Base-by-base conservation (phyloP, 2,888 invertebrate species). In the Lacanobia oleracea region DNA sequence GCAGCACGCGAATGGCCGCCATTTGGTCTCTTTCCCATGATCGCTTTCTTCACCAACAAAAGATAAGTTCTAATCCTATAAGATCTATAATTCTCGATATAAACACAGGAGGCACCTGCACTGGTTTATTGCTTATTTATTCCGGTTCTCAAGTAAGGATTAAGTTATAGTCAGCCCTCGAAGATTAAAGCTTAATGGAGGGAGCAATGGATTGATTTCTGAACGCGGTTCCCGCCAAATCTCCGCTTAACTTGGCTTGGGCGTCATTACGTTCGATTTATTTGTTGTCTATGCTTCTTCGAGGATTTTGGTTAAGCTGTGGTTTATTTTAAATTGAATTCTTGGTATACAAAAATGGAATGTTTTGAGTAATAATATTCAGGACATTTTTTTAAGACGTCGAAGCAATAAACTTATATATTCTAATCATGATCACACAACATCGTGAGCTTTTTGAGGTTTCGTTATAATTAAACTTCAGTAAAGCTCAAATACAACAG, bases 91-190 rank as follows among this genome's bases (percentile, higher is more conserved):
- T 88, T 88, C 89, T 88, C 89, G 86, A 90, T 91, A 91, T 90
- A 90, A 93, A 92, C 91, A 89, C 69, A 73, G 91, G 85, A 88
- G 88, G 91, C 94, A 95, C 95, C 95, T 94, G 95, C 92, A 93
- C 91, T 93, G 93, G 93, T 94, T 95, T 95, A 95, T 95, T 92
- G 93, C 93, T 95, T 95, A 95, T 95, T 95, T 95, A 95, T 94
- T 92, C 93, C 91, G 91, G 91, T 92, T 92, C 94, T 94, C 93
- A 94, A 94, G 92, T 92, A 90, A 85, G 93, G 95, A 95, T 95
- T 95, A 95, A 95, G 95, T 95, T 95, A 95, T 95, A 94, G 94
- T 95, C 93, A 92, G 92, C 92, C 92, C 91, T 91, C 93, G 91
- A 93, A 95, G 94, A 95, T 95, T 95, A 95, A 95, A 94, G 92